phyloP scores from a whole-genome alignment of 2,797 vertebrate genomes.

The Apogon talboti region DNA sequence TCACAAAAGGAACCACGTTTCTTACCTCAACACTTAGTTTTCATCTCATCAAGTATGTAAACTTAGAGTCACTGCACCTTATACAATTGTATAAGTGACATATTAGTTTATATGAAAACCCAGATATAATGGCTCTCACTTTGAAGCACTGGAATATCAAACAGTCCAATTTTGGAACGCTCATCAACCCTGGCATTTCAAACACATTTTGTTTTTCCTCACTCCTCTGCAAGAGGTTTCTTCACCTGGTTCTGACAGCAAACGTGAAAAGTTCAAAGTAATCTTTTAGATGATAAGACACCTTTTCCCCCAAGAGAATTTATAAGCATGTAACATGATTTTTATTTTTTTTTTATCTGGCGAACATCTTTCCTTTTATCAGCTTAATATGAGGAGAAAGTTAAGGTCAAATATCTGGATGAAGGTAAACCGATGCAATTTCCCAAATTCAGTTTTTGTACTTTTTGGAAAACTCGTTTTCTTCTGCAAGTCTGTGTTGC shows the following conservation, averaged over 20 bases:
- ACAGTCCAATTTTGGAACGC: conserved; percentile 37
- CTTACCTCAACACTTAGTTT: neutral
- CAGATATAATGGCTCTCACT: conserved; percentile 12
- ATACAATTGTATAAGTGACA: neutral
- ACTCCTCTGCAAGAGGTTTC: neutral
- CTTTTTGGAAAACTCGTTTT: conserved; percentile 23
- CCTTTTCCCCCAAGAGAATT: neutral
- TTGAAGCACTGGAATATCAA: conserved; percentile 20
- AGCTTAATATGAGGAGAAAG: conserved; percentile 15
- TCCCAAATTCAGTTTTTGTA: conserved; percentile 27
- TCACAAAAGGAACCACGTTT: neutral
- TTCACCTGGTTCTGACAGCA: conserved; percentile 28
- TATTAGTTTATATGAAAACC: conserved; percentile 1
- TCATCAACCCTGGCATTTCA: conserved; percentile 51
- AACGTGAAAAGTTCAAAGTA: conserved; percentile 47
- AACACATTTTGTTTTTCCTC: conserved; percentile 37
- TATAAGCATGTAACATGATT: conserved; percentile 19
- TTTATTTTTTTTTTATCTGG: conserved; percentile 19
- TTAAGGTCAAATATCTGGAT: conserved; percentile 45
- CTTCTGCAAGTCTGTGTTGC: conserved; percentile 56
- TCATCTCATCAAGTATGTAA: neutral
- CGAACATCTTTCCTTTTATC: conserved; percentile 44
- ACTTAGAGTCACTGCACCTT: neutral
- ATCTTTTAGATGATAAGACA: conserved; percentile 10
- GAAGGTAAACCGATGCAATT: conserved; percentile 25